Conservation (phyloP, 23 tunicate genomes). For the Pegea sp. region DNA sequence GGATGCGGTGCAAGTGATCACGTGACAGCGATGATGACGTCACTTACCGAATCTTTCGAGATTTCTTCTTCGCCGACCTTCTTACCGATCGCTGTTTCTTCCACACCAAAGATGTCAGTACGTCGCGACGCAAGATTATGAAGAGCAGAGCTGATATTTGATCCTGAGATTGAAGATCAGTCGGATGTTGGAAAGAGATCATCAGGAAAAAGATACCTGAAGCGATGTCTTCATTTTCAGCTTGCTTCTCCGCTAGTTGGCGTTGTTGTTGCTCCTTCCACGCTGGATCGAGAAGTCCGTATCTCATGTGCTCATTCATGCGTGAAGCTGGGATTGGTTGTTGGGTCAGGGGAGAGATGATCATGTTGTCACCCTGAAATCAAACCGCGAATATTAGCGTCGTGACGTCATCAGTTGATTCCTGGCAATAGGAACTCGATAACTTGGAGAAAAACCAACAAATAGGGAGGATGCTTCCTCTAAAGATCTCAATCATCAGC, state of each 20-base stretch:
- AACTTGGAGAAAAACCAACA: too few relatives aligned
- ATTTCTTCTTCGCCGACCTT: conserved; percentile 86
- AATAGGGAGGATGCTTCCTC: too few relatives aligned
- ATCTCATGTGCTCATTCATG: conserved; percentile 86
- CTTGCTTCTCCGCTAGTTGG: conserved; percentile 75
- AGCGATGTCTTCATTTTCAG: conserved; percentile 76
- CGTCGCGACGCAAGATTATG: conserved; percentile 77
- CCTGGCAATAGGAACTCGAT: too few relatives aligned
- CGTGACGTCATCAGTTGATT: too few relatives aligned
- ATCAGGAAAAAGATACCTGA: conserved; percentile 12
- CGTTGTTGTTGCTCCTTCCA: conserved; percentile 75
- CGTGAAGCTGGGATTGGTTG: conserved; percentile 61
- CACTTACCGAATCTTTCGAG: too few relatives aligned
- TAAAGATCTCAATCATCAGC: too few relatives aligned
- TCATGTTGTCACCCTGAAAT: conserved; percentile 27
- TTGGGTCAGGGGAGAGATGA: conserved; percentile 87
- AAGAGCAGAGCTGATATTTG: conserved; percentile 52
- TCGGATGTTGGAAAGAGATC: background rate
- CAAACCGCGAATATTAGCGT: too few relatives aligned
- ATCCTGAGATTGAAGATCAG: conserved; percentile 7
- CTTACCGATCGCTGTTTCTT: conserved; percentile 90
- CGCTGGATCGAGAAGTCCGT: conserved; percentile 79
- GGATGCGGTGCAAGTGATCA: background rate
- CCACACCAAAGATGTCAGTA: conserved; percentile 97
- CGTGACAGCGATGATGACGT: too few relatives aligned